Evolutionary conservation across 2,113 vertebrate species (phyloP).

Genomic region (Nerophis ophidion): DNA sequence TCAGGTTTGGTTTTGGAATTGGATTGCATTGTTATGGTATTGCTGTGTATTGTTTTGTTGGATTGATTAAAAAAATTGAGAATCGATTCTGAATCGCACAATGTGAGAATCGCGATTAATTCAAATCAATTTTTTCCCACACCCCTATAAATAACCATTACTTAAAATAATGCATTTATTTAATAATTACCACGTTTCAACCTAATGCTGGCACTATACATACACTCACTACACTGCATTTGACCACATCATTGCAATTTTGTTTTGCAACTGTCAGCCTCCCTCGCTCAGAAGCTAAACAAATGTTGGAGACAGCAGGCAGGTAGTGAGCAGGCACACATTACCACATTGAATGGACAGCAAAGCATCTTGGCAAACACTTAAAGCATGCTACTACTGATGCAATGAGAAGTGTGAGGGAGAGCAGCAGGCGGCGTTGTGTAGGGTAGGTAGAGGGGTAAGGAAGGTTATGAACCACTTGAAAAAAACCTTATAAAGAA

Average conservation of each 20-base stretch:
- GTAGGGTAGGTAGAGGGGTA: neutral
- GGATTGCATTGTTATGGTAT: too few relatives aligned
- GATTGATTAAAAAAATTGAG: too few relatives aligned
- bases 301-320: constrained; percentile 45
- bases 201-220: neutral
- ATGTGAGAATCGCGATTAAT: too few relatives aligned
- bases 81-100: too few relatives aligned
- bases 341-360: constrained; percentile 7
- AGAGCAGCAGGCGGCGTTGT: constrained; percentile 13
- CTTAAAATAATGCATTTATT: neutral
- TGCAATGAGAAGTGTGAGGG: constrained; percentile 14
- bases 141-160: too few relatives aligned
- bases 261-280: neutral
- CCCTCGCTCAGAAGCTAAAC: neutral
- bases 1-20: too few relatives aligned
- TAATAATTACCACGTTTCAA: neutral
- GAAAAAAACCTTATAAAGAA: constrained; percentile 34
- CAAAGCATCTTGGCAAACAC: constrained; percentile 25
- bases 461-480: constrained; percentile 29
- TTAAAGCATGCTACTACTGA: constrained; percentile 29
- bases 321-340: constrained; percentile 27
- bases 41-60: too few relatives aligned
- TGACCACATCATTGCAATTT: neutral
- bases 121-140: too few relatives aligned
- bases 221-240: neutral